Percentiles rank a stretch among this genome's conserved stretches.
Evolutionary conservation across 1,140 invertebrate species (phyloP).

Genomic region (Diachasmimorpha longicaudata): DNA sequence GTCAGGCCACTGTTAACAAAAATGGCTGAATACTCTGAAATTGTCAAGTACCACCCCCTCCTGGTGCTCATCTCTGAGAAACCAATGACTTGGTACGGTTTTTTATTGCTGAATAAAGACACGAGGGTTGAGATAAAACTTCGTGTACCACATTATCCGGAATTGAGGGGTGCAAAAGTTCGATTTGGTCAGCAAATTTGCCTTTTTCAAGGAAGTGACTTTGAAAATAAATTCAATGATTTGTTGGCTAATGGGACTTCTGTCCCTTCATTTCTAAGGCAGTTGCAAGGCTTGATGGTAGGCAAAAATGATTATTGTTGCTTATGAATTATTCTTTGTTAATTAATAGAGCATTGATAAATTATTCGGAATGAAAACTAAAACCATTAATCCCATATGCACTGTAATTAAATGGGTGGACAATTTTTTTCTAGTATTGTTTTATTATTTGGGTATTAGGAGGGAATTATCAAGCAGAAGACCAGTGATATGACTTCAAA

Average conservation of each 20-base stretch:
- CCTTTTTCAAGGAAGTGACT: conserved; percentile 30
- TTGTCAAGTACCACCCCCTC: conserved; percentile 42
- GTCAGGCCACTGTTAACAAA: background rate
- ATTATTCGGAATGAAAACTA: no score
- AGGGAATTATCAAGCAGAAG: conserved; percentile 13
- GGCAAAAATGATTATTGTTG: conserved; percentile 16
- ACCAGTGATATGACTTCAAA: background rate
- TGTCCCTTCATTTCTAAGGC: conserved; percentile 38
- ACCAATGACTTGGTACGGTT: conserved; percentile 45
- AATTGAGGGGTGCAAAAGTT: conserved; percentile 30
- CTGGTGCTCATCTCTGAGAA: conserved; percentile 39
- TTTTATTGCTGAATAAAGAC: conserved; percentile 33
- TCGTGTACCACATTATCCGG: conserved; percentile 43
- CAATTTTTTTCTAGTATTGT: conserved; percentile 8
- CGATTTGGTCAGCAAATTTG: conserved; percentile 41
- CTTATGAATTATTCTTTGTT: no score
- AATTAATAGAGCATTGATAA: background rate
- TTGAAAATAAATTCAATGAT: conserved; percentile 31
- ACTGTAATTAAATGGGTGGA: no score
- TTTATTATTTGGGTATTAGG: conserved; percentile 3
- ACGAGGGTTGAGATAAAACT: conserved; percentile 42
- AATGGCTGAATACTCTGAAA: conserved; percentile 35
- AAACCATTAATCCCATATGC: no score
- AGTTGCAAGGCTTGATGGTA: conserved; percentile 42
- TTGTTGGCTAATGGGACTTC: conserved; percentile 30